A percentile compares a stretch with the other conserved stretches of the same genome.
phyloP scores from a whole-genome alignment of 2,113 vertebrate genomes.

The Malurus melanocephalus region DNA sequence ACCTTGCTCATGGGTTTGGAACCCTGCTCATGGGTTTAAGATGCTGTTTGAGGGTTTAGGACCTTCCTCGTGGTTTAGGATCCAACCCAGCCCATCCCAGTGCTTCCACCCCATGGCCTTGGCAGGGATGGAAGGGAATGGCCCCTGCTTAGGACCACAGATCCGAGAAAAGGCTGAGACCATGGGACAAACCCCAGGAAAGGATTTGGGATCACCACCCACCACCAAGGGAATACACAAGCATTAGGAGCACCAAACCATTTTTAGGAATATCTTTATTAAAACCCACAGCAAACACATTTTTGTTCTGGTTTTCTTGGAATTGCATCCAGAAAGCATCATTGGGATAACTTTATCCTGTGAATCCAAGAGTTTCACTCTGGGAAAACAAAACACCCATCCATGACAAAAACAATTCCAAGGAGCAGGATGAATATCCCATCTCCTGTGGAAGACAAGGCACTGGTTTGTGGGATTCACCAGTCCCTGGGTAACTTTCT shows the following conservation, averaged over 20 bases:
- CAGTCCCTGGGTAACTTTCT: neutral
- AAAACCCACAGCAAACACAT: neutral
- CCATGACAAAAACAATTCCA: too few relatives aligned
- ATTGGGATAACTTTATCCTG: neutral
- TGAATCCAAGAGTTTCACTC: neutral
- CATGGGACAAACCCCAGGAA: accelerated
- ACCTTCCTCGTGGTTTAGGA: neutral
- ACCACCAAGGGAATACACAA: accelerated
- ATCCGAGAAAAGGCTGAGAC: neutral
- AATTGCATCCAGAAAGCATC: neutral
- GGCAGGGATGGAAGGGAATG: neutral
- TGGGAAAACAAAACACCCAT: neutral
- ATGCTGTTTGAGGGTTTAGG: accelerated
- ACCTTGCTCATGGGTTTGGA: accelerated
- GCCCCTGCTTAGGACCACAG: neutral
- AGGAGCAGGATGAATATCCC: neutral
- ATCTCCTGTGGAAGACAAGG: neutral
- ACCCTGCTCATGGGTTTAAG: neutral
- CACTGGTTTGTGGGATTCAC: neutral
- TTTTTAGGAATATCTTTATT: neutral
- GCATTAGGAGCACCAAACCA: too few relatives aligned
- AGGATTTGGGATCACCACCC: neutral
- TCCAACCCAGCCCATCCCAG: neutral
- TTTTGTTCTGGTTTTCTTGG: neutral
- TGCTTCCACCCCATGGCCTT: accelerated